Base-by-base conservation (phyloP, 2,113 vertebrate genomes). In the Amazona guildingii region DNA sequence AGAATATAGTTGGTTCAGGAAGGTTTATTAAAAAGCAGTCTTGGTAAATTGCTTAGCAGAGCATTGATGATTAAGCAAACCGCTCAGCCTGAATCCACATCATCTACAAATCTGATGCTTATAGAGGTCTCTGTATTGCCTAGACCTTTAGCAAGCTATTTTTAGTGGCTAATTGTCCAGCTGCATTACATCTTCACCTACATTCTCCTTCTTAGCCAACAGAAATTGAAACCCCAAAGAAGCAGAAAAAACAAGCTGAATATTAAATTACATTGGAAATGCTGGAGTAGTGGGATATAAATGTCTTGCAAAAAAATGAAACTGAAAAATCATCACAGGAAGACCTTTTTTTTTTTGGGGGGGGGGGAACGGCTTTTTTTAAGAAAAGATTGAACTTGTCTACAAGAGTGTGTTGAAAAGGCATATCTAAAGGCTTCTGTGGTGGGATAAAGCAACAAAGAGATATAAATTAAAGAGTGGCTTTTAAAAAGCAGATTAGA, bases 81-180 rank as follows among this genome's bases (percentile, higher is more conserved):
- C 69, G 54, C 14, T 86, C 61, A 68, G 55, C 54, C 37, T 54
- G 75, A 95, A 88, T 85, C 63, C 75, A 81, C 48, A 82, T 33
- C 6, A 2, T 41, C 89, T 89, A 78, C 51, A 94, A 70, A 88
- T 83, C 78, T 74, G 52, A 28, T 78, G 16, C 66, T 95, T 91
- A 85, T 37, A 69, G 82, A 81, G 59, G 64, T 75, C 72, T 80
- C 80, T 83, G 49, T 59, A 78, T 64, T 63, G 52, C 70, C 73
- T 57, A 92, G 61, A 90, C 83, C 67, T 90, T 79, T 31, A 46
- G 44, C 41, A 91, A 94, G 76, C 91, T 96, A 95, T 95, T 96
- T 97, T 95, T 97, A 97, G 95, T 29, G 64, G 46, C 62, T 92
- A 94, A 97, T 96, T 96, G 95, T 95, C 92, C 94, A 92, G 79